Evolutionary conservation across 2,888 invertebrate species (phyloP).

Genomic region (Stenurella melanura): DNA sequence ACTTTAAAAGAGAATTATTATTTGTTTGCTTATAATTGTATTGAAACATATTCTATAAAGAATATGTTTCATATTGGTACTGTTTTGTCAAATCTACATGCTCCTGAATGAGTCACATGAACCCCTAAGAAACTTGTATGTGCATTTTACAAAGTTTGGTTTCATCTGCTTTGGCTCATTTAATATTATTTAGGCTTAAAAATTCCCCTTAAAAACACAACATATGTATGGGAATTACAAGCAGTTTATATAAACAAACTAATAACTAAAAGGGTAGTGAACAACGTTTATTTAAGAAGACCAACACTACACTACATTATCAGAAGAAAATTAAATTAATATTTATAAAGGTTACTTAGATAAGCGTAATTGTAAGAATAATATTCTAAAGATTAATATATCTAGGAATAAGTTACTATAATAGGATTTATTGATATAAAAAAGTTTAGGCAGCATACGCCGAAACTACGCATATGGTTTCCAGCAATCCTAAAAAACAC

Average conservation of each 20-base stretch:
- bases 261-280: neutral
- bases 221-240: neutral
- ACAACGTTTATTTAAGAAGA: constrained; percentile 23
- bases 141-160: no score
- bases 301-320: constrained; percentile 11
- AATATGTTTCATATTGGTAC: no score
- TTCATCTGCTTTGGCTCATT: no score
- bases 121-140: no score
- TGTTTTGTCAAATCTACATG: no score
- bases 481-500: neutral
- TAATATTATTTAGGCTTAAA: neutral
- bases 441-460: constrained; percentile 28
- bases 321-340: constrained; percentile 7
- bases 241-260: neutral
- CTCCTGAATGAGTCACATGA: no score
- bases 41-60: no score
- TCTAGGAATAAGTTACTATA: constrained; percentile 15
- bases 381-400: constrained; percentile 46
- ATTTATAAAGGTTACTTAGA: constrained; percentile 27
- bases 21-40: no score
- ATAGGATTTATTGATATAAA: constrained; percentile 16
- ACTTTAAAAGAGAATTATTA: no score
- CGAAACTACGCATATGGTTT: constrained; percentile 20
- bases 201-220: neutral
- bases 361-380: constrained; percentile 45